These are phyloP conservation scores for Bhutanitis thaidina DNA, from an alignment of 2,888 invertebrate genomes.

Conservation along the genomic window DNA sequence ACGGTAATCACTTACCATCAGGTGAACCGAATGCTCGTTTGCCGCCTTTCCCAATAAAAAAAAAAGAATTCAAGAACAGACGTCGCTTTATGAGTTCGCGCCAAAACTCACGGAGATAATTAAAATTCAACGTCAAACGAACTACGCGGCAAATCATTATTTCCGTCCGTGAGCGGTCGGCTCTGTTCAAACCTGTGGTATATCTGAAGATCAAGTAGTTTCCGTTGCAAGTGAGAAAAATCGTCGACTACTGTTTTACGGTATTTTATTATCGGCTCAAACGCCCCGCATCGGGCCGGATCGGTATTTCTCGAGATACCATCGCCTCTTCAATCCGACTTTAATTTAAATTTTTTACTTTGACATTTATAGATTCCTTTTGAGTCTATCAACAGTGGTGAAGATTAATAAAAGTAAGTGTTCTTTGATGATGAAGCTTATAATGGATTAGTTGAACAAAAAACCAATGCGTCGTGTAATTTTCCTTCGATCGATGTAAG, in stretches of 20 bases:
- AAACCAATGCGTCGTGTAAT: too few species aligned
- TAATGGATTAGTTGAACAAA: too few species aligned
- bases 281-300: slow-evolving; percentile 27
- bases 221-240: slow-evolving; percentile 24
- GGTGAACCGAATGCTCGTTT: too few species aligned
- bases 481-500: too few species aligned
- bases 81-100: too few species aligned
- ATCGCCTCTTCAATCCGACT: slow-evolving; percentile 19
- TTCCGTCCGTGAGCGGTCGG: slow-evolving; percentile 14
- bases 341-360: slow-evolving; percentile 20
- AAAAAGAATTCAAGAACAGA: too few species aligned
- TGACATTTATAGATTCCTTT: slow-evolving; percentile 18
- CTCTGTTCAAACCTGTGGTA: not conserved
- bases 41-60: too few species aligned
- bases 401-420: not conserved
- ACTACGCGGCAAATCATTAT: slow-evolving; percentile 19
- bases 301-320: slow-evolving; percentile 30
- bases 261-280: slow-evolving; percentile 26
- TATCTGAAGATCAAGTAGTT: slow-evolving; percentile 25
- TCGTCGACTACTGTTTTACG: slow-evolving; percentile 28
- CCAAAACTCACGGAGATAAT: too few species aligned
- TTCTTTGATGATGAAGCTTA: not conserved
- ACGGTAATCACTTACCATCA: too few species aligned
- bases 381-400: slow-evolving; percentile 1
- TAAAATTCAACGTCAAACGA: not conserved